A percentile compares a stretch with the other conserved stretches of the same genome.
These are phyloP conservation scores for Erebia epiphron DNA, from an alignment of 2,888 invertebrate genomes.

Conservation along the genomic window DNA sequence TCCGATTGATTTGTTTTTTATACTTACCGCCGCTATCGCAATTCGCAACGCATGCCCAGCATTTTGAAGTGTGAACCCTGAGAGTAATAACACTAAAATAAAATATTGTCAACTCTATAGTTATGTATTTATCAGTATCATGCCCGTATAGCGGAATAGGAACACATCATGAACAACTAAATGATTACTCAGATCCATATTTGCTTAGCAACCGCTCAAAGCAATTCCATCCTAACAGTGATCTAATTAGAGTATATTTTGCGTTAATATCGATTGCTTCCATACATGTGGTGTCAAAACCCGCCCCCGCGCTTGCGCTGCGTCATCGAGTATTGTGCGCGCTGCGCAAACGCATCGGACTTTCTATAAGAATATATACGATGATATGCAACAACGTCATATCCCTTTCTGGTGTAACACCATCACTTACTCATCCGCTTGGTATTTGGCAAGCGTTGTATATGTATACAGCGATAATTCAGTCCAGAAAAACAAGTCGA, in stretches of 20 bases:
- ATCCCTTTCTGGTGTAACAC: conserved; percentile 21
- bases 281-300: conserved; percentile 53
- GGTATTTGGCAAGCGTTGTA: conserved; percentile 31
- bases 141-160: not conserved
- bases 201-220: not conserved
- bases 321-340: conserved; percentile 47
- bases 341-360: conserved; percentile 28
- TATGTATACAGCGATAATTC: conserved; percentile 11
- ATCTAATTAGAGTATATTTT: not conserved
- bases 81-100: too few species aligned
- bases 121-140: not conserved
- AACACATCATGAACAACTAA: not conserved
- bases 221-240: not conserved
- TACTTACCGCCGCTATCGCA: too few species aligned
- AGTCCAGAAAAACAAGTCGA: not conserved
- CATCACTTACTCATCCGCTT: conserved; percentile 7
- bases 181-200: conserved; percentile 15
- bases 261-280: conserved; percentile 42
- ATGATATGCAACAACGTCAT: conserved; percentile 17
- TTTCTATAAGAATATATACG: not conserved
- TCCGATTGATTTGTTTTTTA: too few species aligned
- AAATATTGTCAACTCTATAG: not conserved
- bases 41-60: too few species aligned
- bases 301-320: conserved; percentile 50
- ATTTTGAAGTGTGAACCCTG: too few species aligned